phyloP scores from a whole-genome alignment of 2,888 invertebrate species.

The Caenorhabditis angaria region DNA sequence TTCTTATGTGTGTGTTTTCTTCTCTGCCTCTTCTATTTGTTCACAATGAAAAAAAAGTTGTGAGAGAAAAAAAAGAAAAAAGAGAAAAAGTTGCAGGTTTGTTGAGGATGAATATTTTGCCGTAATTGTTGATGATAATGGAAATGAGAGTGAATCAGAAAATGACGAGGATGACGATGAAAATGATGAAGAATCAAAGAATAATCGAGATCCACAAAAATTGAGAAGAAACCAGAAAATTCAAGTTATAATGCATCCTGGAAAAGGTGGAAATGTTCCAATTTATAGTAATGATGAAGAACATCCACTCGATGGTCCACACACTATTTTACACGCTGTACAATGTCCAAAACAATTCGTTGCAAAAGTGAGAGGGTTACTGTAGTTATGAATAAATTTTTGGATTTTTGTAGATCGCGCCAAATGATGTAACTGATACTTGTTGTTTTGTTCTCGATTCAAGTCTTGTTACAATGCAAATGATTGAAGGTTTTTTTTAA shows the following conservation, averaged over 20 bases:
- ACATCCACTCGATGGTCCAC: conserved; percentile 58
- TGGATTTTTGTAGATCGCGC: conserved; percentile 13
- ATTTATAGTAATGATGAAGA: conserved; percentile 53
- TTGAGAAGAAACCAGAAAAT: conserved; percentile 22
- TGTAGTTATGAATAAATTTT: background rate
- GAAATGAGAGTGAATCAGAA: conserved; percentile 40
- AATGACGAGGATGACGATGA: conserved; percentile 9
- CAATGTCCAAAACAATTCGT: conserved; percentile 63
- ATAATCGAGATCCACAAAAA: conserved; percentile 44
- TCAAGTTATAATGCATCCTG: conserved; percentile 28
- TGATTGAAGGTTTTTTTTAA: conserved; percentile 16
- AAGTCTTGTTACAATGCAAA: conserved; percentile 33
- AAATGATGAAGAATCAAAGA: conserved; percentile 33
- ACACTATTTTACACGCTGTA: conserved; percentile 57
- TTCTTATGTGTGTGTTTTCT: background rate
- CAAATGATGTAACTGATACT: conserved; percentile 33
- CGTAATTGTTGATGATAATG: conserved; percentile 48
- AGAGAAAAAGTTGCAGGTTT: conserved; percentile 27
- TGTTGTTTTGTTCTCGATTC: conserved; percentile 34
- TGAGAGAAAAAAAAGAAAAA: background rate
- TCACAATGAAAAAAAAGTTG: too few species aligned
- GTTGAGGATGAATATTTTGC: conserved; percentile 54
- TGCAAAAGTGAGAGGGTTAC: conserved; percentile 40
- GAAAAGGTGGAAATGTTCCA: conserved; percentile 44
- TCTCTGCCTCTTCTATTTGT: background rate